phyloP scores from a whole-genome alignment of 1,140 invertebrate species.

The Drosophila albomicans region DNA sequence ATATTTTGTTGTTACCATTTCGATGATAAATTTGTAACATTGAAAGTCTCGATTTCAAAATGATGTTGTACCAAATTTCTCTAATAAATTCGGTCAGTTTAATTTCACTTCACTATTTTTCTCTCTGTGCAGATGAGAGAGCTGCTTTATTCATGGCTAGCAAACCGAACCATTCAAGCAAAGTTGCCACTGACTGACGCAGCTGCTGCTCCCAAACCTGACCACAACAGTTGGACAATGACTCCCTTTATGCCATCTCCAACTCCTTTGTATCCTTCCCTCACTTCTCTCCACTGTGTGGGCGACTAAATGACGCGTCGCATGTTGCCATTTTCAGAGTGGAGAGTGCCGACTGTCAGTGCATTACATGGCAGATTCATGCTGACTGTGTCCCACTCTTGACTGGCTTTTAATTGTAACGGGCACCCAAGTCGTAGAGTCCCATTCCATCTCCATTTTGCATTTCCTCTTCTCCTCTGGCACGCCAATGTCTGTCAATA shows the following conservation, averaged over 20 bases:
- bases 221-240: slow-evolving; percentile 41
- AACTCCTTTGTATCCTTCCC: slow-evolving; percentile 3
- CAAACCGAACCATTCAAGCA: slow-evolving; percentile 65
- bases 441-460: slow-evolving; percentile 52
- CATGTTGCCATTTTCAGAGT: slow-evolving; percentile 55
- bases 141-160: slow-evolving; percentile 75
- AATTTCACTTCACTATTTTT: no score
- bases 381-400: slow-evolving; percentile 7
- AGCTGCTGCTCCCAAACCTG: slow-evolving; percentile 52
- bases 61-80: no score
- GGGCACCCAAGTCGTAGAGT: slow-evolving; percentile 54
- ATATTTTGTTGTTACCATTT: no score
- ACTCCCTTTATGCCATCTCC: slow-evolving; percentile 1
- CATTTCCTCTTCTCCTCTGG: slow-evolving; percentile 47
- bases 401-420: slow-evolving; percentile 70
- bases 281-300: slow-evolving; percentile 16
- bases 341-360: slow-evolving; percentile 62
- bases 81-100: no score
- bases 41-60: no score
- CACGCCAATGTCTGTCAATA: slow-evolving; percentile 64
- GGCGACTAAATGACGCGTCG: slow-evolving; percentile 72
- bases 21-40: no score
- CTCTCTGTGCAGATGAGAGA: neutral
- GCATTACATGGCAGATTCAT: slow-evolving; percentile 60
- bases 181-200: slow-evolving; percentile 56